Evolutionary conservation across 2,888 invertebrate species (phyloP), one percentile per base, ranked within the genome.

Genomic region (Stictocephala bisonia): DNA sequence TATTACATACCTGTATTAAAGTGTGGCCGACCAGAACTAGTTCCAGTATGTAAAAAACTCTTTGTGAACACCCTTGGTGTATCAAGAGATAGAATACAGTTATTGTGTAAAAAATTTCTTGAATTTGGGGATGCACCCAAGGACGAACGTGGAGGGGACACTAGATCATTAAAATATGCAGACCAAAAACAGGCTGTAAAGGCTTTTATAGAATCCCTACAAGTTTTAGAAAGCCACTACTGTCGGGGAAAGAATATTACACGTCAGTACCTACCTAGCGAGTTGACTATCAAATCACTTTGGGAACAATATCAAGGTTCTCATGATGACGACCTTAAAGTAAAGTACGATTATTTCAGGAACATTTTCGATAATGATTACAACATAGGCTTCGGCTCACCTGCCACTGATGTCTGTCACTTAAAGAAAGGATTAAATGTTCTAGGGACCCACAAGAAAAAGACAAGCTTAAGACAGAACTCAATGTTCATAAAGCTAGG

Each of bases 321-420:
- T 22, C 3, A 13, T 44, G 44, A 44, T 7, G 4, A 35, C 9
- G 29, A 71, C 13, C 20, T 67, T n/a, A 24, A 66, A 35, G 66
- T 48, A 9, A 71, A 72, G 29, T 72, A 76, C 41, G 18, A 22
- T 3, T 31, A 60, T 29, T 75, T 75, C 27, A 18, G 20, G 15
- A 29, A 31, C 0, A 20, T 73, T 48, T 75, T 75, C 41, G 70
- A 53, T 44, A 20, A 3, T 22, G 27, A 71, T 26, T 75, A 35
- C 26, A 75, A 75, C 29, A 48, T 75, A 27, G 50, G 73, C 26
- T 75, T 76, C 56, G 66, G 70, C 27, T 48, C 69, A 11, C 74
- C 73, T 41, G 64, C 70, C 0, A 75, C 73, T 18, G 77, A 51
- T 11, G n/a, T n/a, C n/a, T n/a, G n/a, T n/a, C n/a, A n/a, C n/a